Base-by-base conservation (phyloP, 2,888 invertebrate genomes). In the Habrosyne pyritoides region DNA sequence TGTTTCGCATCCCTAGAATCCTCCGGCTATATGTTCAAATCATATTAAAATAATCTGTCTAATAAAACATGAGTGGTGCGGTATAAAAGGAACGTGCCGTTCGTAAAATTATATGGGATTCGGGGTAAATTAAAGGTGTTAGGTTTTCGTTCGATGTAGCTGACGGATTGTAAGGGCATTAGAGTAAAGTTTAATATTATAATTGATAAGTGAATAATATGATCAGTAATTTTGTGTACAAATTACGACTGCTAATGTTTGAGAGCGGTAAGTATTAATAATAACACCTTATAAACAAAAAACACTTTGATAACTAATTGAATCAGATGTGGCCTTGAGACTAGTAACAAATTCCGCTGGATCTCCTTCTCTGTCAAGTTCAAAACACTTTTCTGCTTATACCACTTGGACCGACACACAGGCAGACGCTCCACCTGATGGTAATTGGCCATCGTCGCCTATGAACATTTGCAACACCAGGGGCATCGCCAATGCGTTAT, bases 41-140 rank as follows among this genome's bases (percentile, higher is more conserved):
- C 24, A 24, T 24, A 24, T 24, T 49, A 79, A 81, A 81, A 82
- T 84, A 84, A 83, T 83, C 77, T 79, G 62, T 66, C 69, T 75
- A 75, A 82, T 84, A 81, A 81, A 81, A 76, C 68, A 67, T 63
- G 71, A 72, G 74, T 75, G 71, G 70, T 69, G n/a, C n/a, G 66
- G 59, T 30, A 65, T 66, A 71, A 73, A 76, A 68, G 73, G 74
- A 75, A 85, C 84, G 88, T 87, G 85, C 85, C 81, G 66, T 73
- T 70, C 61, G 74, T 79, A 65, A 82, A 83, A 86, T 87, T 83
- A 84, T 81, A 83, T 81, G 78, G 83, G 87, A 85, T 87, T 84
- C 78, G 57, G 65, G 72, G 72, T 80, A 83, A 86, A 86, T 86
- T 84, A 84, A 82, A 85, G 81, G 88, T 83, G 81, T 81, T 81